Evolutionary conservation across 2,113 vertebrate genomes (phyloP).

Genomic region (Ptilorrhoa leucosticta): DNA sequence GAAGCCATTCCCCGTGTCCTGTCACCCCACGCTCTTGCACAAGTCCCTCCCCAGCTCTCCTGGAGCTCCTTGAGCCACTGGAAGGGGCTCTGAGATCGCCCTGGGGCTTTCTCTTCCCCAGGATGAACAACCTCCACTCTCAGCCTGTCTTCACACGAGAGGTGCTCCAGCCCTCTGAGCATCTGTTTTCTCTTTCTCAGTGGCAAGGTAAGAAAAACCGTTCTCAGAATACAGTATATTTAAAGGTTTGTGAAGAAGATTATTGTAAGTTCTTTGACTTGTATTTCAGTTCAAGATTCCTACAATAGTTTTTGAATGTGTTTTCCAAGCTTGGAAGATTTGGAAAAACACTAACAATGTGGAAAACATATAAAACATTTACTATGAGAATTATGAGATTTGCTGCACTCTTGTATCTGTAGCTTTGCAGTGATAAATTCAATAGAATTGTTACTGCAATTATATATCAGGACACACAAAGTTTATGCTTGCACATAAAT

Average conservation of each 20-base stretch:
- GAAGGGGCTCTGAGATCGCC: background rate
- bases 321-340: background rate
- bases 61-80: background rate
- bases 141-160: background rate
- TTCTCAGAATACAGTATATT: background rate
- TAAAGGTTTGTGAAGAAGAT: background rate
- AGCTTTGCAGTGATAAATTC: background rate
- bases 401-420: background rate
- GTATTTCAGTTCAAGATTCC: background rate
- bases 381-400: background rate
- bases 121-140: background rate
- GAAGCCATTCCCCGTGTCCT: background rate
- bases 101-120: no score
- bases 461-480: background rate
- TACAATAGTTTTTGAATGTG: background rate
- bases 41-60: background rate
- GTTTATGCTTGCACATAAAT: background rate
- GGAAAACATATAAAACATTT: background rate
- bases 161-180: background rate
- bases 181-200: background rate
- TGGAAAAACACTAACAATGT: background rate
- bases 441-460: background rate
- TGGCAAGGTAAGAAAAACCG: background rate
- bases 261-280: background rate
- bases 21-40: background rate